These are phyloP conservation scores for Buceros bicornis DNA, from an alignment of 2,797 vertebrate species.

Conservation along the genomic window DNA sequence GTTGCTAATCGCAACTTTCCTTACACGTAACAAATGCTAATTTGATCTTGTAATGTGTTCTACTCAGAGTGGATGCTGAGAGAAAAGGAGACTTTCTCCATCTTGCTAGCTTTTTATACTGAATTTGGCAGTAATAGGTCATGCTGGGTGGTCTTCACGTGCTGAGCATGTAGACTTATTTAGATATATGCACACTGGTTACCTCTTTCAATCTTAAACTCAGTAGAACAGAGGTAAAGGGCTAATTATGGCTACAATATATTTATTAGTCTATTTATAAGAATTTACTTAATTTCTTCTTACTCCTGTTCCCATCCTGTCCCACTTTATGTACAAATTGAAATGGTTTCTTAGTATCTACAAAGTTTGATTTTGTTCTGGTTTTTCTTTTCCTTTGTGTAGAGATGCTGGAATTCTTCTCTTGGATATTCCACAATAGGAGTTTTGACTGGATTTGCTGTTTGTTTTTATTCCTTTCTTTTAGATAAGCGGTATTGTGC, in stretches of 20 bases:
- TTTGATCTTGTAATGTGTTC: conserved; percentile 54
- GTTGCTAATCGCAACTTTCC: neutral
- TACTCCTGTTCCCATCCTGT: conserved; percentile 2
- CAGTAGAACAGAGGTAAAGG: conserved; percentile 72
- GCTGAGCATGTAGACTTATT: conserved; percentile 62
- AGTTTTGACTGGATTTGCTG: conserved; percentile 6
- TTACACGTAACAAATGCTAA: neutral
- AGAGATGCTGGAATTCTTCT: conserved; percentile 26
- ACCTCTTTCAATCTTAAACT: conserved; percentile 69
- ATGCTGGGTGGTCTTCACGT: conserved; percentile 51
- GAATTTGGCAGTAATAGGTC: conserved; percentile 52
- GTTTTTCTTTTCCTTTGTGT: neutral
- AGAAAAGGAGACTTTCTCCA: conserved; percentile 5
- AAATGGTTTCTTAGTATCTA: neutral
- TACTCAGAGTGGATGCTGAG: neutral
- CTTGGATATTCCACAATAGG: neutral
- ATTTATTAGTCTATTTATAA: conserved; percentile 76
- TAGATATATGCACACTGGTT: conserved; percentile 68
- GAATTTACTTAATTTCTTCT: conserved; percentile 21
- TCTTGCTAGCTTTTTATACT: conserved; percentile 39
- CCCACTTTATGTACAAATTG: neutral
- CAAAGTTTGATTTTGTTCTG: neutral
- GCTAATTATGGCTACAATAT: conserved; percentile 63
- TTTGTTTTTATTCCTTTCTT: conserved; percentile 50
- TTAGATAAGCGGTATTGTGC: conserved; percentile 69